Evolutionary conservation across 2,113 vertebrate genomes (phyloP).

Genomic region (Setophaga petechia): DNA sequence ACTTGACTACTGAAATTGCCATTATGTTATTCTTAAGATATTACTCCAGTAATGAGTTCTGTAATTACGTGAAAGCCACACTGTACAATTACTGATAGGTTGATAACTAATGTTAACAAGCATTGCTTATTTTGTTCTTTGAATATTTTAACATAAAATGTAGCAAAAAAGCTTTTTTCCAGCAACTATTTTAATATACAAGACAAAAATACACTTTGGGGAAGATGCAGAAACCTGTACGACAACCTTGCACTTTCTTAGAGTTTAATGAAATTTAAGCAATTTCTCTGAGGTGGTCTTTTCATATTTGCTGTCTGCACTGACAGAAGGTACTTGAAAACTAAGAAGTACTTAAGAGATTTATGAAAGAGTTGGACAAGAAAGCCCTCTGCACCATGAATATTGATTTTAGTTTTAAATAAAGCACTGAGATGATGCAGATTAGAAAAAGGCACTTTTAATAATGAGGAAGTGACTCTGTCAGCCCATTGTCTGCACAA

Average conservation of each 20-base stretch:
- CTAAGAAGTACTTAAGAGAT: neutral
- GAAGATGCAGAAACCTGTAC: neutral
- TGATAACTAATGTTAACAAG: neutral
- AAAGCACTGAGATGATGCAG: constrained; percentile 33
- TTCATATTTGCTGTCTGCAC: neutral
- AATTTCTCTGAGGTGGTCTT: neutral
- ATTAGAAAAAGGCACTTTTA: constrained; percentile 38
- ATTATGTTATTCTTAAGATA: neutral
- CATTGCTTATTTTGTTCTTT: neutral
- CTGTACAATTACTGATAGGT: neutral
- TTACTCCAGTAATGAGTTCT: neutral
- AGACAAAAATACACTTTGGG: neutral
- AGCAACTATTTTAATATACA: neutral
- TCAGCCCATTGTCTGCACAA: constrained; percentile 4
- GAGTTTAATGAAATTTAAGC: neutral
- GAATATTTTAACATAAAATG: neutral
- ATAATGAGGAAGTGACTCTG: constrained; percentile 40
- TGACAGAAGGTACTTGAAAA: constrained; percentile 41
- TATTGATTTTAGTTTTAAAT: constrained; percentile 59
- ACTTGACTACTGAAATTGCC: neutral
- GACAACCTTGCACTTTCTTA: neutral
- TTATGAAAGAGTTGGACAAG: constrained; percentile 9
- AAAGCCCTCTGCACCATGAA: constrained; percentile 5
- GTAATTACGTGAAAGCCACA: neutral
- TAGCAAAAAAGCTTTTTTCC: neutral